Evolutionary conservation across 2,888 invertebrate genomes (phyloP), one percentile per base, ranked within the genome.

Genomic region (Drosophila pseudotalamancana): DNA sequence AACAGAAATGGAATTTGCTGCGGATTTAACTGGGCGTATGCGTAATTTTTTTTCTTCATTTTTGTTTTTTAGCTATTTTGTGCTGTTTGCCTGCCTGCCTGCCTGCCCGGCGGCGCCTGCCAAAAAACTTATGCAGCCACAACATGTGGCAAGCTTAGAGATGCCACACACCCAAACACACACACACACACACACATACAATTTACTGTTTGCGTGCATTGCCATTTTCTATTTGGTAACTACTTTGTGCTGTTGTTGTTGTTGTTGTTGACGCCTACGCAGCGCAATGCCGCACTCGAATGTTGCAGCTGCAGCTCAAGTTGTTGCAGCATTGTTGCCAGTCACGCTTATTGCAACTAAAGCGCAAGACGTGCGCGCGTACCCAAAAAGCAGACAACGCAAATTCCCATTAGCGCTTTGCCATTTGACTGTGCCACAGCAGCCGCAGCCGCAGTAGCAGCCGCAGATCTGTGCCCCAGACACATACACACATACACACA

Each of bases 381-480:
- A 39, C 34, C 35, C 45, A 42, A 55, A 75, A 49, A 50, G 37
- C 72, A 76, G 62, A 61, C 71, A 77, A 64, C 81, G 74, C 72
- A 84, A 80, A 87, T 87, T 81, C 81, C 87, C 87, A 81, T 81
- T 87, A 81, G 84, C 77, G 77, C 72, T 68, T 60, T 60, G 72
- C 65, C 71, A 59, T 75, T 72, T 72, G 59, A 48, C 54, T 72
- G 71, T 56, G 71, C 50, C 48, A 14, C 54, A 51, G 11, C 16
- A 29, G 31, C 31, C 29, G 32, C 46, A 14, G n/a, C 34, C 32
- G 14, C 32, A 16, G 9, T 11, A 8, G 3, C 18, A 16, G 2
- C 34, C 14, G 9, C 18, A n/a, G n/a, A n/a, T n/a, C n/a, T n/a
- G n/a, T n/a, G 8, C 23, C 34, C 32, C 32, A 5, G 0, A 1